phyloP scores from a whole-genome alignment of 2,113 vertebrate genomes.

The Isurus oxyrinchus region DNA sequence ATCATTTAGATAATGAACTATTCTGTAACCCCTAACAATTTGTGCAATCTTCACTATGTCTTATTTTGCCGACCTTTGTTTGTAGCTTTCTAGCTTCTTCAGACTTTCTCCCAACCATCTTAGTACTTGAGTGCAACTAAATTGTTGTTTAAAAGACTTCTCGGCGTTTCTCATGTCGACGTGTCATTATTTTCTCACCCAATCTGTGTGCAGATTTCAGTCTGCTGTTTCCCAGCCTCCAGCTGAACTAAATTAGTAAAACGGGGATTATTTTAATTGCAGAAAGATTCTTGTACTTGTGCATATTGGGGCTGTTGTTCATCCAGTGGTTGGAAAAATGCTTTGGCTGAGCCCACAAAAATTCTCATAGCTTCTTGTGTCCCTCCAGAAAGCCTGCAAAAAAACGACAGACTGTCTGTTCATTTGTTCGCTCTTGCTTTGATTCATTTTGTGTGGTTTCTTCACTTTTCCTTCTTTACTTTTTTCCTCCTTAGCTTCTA shows the following conservation, averaged over 20 bases:
- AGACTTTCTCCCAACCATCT: neutral
- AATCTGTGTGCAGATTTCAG: neutral
- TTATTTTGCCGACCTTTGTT: neutral
- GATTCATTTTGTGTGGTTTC: neutral
- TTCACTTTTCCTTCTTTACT: neutral
- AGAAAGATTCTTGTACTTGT: neutral
- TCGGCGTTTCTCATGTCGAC: neutral
- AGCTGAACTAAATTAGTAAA: slow-evolving; percentile 22
- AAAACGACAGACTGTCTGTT: neutral
- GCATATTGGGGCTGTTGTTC: neutral
- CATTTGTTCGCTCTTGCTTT: neutral
- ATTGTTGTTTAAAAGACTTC: neutral
- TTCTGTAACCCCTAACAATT: neutral
- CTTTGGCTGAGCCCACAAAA: neutral
- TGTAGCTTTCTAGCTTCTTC: neutral
- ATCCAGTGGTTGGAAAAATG: slow-evolving; percentile 19
- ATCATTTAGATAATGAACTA: neutral
- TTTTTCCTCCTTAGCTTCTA: neutral
- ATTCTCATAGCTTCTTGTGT: neutral
- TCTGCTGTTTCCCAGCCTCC: neutral
- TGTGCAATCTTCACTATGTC: neutral
- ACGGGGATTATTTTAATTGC: neutral
- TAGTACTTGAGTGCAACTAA: neutral
- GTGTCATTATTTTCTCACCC: neutral
- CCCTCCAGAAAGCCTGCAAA: neutral